Base-by-base conservation (phyloP, 1,140 invertebrate genomes). In the Epicauta chinensis region DNA sequence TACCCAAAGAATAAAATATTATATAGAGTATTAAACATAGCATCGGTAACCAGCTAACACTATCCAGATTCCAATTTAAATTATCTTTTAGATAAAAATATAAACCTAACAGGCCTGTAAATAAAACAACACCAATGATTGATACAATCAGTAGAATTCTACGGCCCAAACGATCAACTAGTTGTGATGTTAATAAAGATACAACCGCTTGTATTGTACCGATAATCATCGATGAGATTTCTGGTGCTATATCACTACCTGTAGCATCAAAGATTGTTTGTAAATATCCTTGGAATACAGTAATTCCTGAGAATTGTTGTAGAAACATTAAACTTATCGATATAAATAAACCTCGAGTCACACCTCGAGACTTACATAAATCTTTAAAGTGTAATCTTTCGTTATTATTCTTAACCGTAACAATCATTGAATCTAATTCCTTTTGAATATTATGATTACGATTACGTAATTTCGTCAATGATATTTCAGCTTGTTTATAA, bases 281-380 rank as follows among this genome's bases (percentile, higher is more conserved):
- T 52, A 86, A 80, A 67, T 88, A 91, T 67, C 89, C 89, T 16
- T 88, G 75, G 1, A 93, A 82, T 1, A 84, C 84, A 66, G 88
- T 90, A 60, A 87, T 87, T 14, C 89, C 89, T 2, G 81, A 84
- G 9, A 90, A 71, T 67, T 88, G 85, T 61, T 87, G 85, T 66
- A 86, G 82, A 35, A 77, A 66, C 37, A 30, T 5, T 30, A 30
- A 10, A 30, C 4, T 30, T 5, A 5, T 30, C 29, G 29, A 5
- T 30, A 30, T 30, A 4, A 30, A 30, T 30, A 30, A 30, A 0
- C 81, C 83, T 53, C 81, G 84, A 11, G 76, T 70, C 59, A 35
- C 23, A 3, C 15, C 69, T 36, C 12, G 2, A 10, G 31, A 32
- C 17, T 44, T 44, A 11, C 14, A 32, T 15, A 11, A 30, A 44